Percentiles rank a stretch among this genome's conserved stretches.
These are phyloP conservation scores for Orestias chungarensis DNA, from an alignment of 2,797 vertebrate species.

Conservation along the genomic window DNA sequence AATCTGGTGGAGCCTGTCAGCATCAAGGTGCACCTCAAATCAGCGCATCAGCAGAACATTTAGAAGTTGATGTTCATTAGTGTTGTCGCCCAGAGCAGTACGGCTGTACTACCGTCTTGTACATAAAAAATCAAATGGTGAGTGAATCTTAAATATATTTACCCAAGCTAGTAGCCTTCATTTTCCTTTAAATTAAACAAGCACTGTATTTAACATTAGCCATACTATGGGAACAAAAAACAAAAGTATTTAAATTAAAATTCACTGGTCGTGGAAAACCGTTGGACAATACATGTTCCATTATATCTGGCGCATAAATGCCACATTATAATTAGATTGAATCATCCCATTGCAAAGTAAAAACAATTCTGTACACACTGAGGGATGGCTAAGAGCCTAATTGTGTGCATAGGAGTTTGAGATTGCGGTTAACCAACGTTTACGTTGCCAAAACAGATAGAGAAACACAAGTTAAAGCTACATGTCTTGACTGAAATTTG, in stretches of 20 bases:
- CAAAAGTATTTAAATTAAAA: neutral
- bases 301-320: conserved; percentile 6
- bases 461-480: conserved; percentile 13
- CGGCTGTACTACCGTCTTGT: neutral
- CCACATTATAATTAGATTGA: conserved; percentile 8
- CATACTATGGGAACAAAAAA: neutral
- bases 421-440: conserved; percentile 12
- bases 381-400: conserved; percentile 28
- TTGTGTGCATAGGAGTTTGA: conserved; percentile 41
- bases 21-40: neutral
- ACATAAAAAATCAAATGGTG: neutral
- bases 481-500: conserved; percentile 15
- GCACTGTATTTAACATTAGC: neutral
- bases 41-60: neutral
- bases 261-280: neutral
- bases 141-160: neutral
- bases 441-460: conserved; percentile 32
- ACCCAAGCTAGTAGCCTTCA: neutral
- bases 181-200: neutral
- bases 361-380: conserved; percentile 5
- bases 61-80: neutral
- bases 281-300: neutral
- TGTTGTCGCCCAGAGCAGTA: neutral
- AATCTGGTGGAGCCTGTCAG: neutral
- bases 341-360: neutral